Conservation (phyloP, 1,140 invertebrate species). For the Drosophila bocqueti region DNA sequence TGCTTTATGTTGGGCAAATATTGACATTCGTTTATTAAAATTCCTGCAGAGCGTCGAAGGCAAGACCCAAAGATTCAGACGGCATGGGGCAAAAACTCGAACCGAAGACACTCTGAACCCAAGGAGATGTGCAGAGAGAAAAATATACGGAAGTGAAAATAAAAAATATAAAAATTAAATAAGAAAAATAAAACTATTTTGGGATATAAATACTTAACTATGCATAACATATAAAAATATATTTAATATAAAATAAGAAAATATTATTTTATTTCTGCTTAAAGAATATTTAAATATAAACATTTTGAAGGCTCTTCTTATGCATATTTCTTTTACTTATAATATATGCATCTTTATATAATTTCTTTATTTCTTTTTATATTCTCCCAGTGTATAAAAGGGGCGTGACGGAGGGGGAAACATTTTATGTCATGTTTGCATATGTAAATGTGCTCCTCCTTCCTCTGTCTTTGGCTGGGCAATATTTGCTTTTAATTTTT, state of each 20-base stretch:
- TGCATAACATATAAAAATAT: too few relatives aligned
- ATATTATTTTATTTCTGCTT: too few relatives aligned
- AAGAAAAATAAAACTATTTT: not conserved
- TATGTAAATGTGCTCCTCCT: conserved; percentile 71
- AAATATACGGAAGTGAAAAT: not conserved
- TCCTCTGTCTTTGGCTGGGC: conserved; percentile 45
- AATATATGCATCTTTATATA: not conserved
- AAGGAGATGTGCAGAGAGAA: conserved; percentile 13
- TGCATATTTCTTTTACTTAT: not conserved
- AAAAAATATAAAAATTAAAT: not conserved
- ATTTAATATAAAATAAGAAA: too few relatives aligned
- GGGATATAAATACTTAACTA: not conserved
- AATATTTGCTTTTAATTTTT: conserved; percentile 84
- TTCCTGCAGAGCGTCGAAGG: conserved; percentile 69
- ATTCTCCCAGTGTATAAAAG: conserved; percentile 2
- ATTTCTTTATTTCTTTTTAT: not conserved
- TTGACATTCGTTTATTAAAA: conserved; percentile 84
- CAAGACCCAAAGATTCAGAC: conserved; percentile 45
- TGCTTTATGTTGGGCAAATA: conserved; percentile 83
- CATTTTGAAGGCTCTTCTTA: too few relatives aligned
- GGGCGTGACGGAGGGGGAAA: conserved; percentile 22
- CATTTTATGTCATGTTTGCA: conserved; percentile 82
- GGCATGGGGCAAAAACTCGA: conserved; percentile 31
- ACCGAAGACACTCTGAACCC: conserved; percentile 37
- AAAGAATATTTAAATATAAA: too few relatives aligned